Evolutionary conservation across 2,113 vertebrate species (phyloP).

Genomic region (Lepus europaeus): DNA sequence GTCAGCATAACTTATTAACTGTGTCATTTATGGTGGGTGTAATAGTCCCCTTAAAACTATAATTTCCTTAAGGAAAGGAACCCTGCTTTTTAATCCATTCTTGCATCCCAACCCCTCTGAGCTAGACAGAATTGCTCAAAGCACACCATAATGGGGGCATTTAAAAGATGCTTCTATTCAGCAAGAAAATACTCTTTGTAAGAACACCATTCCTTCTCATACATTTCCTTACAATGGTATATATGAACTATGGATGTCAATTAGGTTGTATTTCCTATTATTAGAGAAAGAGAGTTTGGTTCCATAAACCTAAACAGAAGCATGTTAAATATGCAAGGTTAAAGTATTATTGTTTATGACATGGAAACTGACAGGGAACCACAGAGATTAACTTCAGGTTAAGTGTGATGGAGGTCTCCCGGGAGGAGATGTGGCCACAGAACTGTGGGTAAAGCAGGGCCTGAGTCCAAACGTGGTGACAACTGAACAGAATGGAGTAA

Average conservation of each 20-base stretch:
- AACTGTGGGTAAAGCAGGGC: background rate
- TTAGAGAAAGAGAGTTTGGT: background rate
- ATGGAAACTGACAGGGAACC: background rate
- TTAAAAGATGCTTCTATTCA: conserved; percentile 32
- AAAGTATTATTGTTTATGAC: background rate
- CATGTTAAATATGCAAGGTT: background rate
- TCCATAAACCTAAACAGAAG: background rate
- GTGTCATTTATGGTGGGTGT: background rate
- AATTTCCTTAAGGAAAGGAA: conserved; percentile 23
- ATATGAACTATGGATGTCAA: background rate
- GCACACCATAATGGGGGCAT: background rate
- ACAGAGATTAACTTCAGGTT: background rate
- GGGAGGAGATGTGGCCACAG: background rate
- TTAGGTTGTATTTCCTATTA: background rate
- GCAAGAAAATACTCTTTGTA: background rate
- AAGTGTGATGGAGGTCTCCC: background rate
- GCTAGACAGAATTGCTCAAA: background rate
- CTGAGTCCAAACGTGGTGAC: background rate
- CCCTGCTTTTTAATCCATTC: background rate
- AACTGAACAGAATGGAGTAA: background rate
- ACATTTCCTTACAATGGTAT: background rate
- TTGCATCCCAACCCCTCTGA: background rate
- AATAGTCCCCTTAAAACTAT: background rate
- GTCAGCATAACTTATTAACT: background rate
- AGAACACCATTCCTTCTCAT: background rate